Percentiles rank a stretch among this genome's conserved stretches.
Conservation (phyloP, 2,113 vertebrate species). For the Helogale parvula region DNA sequence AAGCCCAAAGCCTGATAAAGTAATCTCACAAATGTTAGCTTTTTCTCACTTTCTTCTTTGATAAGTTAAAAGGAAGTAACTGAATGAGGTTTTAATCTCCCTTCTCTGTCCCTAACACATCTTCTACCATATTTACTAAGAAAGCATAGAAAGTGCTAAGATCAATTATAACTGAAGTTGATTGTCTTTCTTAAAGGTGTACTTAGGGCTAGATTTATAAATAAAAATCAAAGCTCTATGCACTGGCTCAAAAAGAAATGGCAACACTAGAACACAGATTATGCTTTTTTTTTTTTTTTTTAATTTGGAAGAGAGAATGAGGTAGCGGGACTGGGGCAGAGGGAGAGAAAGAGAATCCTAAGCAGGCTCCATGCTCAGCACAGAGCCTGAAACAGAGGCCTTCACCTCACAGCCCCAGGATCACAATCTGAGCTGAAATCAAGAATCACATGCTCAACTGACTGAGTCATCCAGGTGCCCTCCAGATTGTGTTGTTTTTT, state of each 20-base stretch:
- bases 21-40: neutral
- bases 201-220: neutral
- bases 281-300: neutral
- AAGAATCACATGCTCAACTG: too few relatives aligned
- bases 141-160: neutral
- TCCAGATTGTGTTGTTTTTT: neutral
- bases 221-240: neutral
- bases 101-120: neutral
- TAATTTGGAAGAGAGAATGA: too few relatives aligned
- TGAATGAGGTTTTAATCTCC: neutral
- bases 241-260: slow-evolving; percentile 12
- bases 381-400: too few relatives aligned
- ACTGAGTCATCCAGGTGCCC: too few relatives aligned
- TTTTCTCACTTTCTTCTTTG: neutral
- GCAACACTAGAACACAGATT: neutral
- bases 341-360: too few relatives aligned
- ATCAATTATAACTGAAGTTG: neutral
- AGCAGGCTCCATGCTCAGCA: too few relatives aligned
- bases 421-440: too few relatives aligned
- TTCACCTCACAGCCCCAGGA: too few relatives aligned
- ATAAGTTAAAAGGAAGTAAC: neutral
- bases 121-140: neutral
- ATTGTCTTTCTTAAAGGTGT: neutral
- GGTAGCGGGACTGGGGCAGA: too few relatives aligned
- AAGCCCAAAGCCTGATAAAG: neutral